Base-by-base conservation (phyloP, 2,797 vertebrate genomes). In the Sebastes minor region DNA sequence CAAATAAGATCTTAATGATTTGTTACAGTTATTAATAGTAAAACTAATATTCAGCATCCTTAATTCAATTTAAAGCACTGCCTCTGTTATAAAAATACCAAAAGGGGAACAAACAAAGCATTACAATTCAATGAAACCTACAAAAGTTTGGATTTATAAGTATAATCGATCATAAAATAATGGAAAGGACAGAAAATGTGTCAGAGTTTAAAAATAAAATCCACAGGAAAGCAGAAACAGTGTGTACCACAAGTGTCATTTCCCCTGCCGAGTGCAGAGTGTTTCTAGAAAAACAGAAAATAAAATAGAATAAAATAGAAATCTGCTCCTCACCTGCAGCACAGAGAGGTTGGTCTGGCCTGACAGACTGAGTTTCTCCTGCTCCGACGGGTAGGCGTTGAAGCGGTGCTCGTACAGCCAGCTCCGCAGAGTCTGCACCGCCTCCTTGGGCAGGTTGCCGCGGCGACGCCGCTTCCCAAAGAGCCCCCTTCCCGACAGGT, bases 381-480 rank as follows among this genome's bases (percentile, higher is more conserved):
- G 97, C 90, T 99, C 99, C 0, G 98, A 98, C 0, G 98, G 99
- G 87, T 99, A 99, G 28, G 99, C 98, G 1, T 99, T 99, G 94
- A 97, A 98, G 76, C 98, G 97, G 78, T 99, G 97, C 76, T 98
- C 95, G 1, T 98, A 99, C 56, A 99, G 95, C 98, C 99, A 99
- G 92, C 96, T 96, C n/a, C 97, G 95, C 14, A 99, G 96, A 81
- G 98, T 97, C 92, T 98, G 97, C 85, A 99, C 98, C 0, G 98
- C 97, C 88, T 98, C 98, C 88, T 99, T 99, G 25, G 99, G 98
- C 61, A 99, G 96, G 84, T 99, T 99, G 74, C 97, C 97, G 25
- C 98, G 95, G 76, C 98, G 96, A 87, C 98, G 98, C 66, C 97
- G 97, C 92, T 99, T 99, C 80, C 91, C 94, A 0, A 94, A 76